These are phyloP conservation scores for Solenodon paradoxus DNA, from an alignment of 2,113 vertebrate genomes.

Conservation along the genomic window DNA sequence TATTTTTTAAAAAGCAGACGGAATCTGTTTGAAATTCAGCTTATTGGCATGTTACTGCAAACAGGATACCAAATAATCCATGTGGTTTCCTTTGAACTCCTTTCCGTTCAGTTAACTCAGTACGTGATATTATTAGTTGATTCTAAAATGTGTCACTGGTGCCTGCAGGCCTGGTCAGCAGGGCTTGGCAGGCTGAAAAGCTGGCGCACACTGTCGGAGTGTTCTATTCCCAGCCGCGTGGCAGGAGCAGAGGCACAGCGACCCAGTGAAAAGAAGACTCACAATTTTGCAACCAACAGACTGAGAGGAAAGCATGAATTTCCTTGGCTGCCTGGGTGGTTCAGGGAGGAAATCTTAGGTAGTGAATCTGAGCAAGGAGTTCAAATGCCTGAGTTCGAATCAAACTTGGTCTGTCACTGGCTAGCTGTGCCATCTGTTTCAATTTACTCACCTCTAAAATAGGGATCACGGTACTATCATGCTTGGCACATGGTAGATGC, in stretches of 20 bases:
- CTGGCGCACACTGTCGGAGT: neutral
- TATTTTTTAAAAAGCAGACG: slow-evolving; percentile 51
- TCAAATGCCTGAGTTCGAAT: neutral
- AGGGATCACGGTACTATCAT: neutral
- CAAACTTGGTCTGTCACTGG: neutral
- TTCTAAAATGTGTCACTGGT: neutral
- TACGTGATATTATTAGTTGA: slow-evolving; percentile 18
- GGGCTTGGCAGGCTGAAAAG: neutral
- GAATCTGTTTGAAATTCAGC: slow-evolving; percentile 30
- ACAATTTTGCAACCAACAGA: neutral
- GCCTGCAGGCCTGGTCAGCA: neutral
- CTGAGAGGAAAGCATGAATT: neutral
- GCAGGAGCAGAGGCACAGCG: neutral
- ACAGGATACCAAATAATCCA: slow-evolving; percentile 24
- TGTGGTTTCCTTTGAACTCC: slow-evolving; percentile 37
- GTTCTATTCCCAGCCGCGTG: neutral
- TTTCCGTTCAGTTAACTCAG: slow-evolving; percentile 18
- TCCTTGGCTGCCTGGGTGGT: neutral
- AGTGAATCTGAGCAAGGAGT: neutral
- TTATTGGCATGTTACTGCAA: slow-evolving; percentile 20
- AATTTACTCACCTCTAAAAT: neutral
- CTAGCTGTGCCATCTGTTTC: neutral
- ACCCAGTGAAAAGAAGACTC: neutral
- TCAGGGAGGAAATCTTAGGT: neutral
- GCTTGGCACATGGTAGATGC: neutral